Evolutionary conservation across 2,797 vertebrate species (phyloP), one percentile per base, ranked within the genome.

Genomic region (Anguilla megastoma): DNA sequence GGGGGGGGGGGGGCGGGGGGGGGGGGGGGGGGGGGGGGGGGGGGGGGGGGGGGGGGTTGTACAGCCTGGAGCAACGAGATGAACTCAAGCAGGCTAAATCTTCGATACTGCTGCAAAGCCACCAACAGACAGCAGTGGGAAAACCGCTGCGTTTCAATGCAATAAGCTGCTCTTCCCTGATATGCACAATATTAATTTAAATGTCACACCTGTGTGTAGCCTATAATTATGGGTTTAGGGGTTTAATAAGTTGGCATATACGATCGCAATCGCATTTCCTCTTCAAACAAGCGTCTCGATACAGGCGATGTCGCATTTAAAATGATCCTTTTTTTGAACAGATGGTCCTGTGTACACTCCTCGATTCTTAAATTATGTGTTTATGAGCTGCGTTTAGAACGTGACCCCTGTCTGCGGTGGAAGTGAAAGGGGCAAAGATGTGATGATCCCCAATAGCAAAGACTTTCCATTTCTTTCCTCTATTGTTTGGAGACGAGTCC

Each of bases 311-410:
- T 76, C 50, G 16, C 82, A 41, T 41, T 85, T 18, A 88, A 86
- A 84, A 18, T 80, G 82, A 90, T 88, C 8, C 90, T 92, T 89
- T 93, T 92, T 92, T 88, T 86, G 89, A 89, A 91, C 94, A 95
- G 93, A 93, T 94, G 93, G 92, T 60, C 52, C 58, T 50, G 76
- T 83, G 90, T 90, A 92, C 90, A 93, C 88, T 86, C 89, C 90
- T 91, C 90, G 91, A 92, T 93, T 94, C 91, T 66, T 85, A 84
- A 92, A 89, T 92, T 92, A 93, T 21, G 50, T 90, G 85, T 95
- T 93, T 95, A 95, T 90, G 92, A 94, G 94, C 89, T 91, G 21
- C 84, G 45, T 60, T 50, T 80, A 88, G 52, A 54, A 33, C 41
- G 45, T 30, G 27, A 21, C 86, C 66, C 58, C 87, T 58, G 69